Evolutionary conservation across 2,113 vertebrate genomes (phyloP).

Genomic region (Pterocles orientalis): DNA sequence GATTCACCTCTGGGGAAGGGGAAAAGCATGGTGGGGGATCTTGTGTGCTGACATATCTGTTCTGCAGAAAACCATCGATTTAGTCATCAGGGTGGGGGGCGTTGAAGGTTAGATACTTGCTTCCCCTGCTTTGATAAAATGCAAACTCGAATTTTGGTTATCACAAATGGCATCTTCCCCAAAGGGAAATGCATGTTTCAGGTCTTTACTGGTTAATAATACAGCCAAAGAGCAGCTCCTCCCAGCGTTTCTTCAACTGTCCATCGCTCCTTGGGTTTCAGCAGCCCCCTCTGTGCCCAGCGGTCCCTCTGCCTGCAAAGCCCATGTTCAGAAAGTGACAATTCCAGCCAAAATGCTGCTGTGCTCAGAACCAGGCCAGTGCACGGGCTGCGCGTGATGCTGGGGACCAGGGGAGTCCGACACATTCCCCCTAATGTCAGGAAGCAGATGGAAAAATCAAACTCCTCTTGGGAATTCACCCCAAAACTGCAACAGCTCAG

Average conservation of each 20-base stretch:
- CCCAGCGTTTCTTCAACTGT: background rate
- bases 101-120: background rate
- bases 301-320: background rate
- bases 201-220: background rate
- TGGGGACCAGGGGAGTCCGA: background rate
- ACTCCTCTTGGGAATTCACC: background rate
- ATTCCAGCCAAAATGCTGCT: no score
- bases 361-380: background rate
- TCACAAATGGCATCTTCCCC: conserved; percentile 48
- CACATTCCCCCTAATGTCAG: background rate
- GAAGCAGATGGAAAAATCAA: background rate
- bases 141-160: background rate
- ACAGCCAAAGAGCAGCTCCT: background rate
- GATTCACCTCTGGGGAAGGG: background rate
- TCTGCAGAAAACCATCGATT: conserved; percentile 39
- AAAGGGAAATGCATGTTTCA: background rate
- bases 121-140: background rate
- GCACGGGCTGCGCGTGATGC: accelerated
- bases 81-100: background rate
- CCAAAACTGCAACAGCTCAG: background rate
- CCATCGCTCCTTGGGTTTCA: background rate
- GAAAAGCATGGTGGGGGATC: conserved; percentile 25
- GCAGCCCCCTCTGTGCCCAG: accelerated
- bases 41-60: background rate
- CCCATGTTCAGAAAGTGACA: accelerated